Base-by-base conservation (phyloP, 2,797 vertebrate genomes). In the Crax fasciolata region DNA sequence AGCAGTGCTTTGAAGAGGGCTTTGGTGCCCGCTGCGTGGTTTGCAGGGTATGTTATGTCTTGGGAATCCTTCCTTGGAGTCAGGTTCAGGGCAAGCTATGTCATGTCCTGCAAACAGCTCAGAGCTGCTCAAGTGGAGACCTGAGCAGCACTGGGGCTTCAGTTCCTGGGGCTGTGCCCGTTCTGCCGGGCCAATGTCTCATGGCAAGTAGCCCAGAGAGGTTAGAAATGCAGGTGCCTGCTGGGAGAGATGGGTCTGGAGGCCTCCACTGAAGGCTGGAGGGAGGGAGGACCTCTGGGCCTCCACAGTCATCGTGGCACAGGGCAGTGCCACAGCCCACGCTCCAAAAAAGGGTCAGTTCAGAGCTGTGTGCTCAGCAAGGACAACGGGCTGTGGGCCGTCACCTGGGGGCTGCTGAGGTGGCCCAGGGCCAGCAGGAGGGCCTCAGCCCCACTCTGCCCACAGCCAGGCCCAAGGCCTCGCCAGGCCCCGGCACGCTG, bases 301-400 rank as follows among this genome's bases (percentile, higher is more conserved):
- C 65, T 21, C 77, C 0, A 0, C 23, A 35, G 54, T 2, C 14
- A 1, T 2, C 23, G 2, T 1, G 8, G 32, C 48, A 39, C 0
- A 0, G 62, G 35, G 20, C 28, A 55, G 61, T 52, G 68, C 59
- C 44, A 18, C 30, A 67, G n/a, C 57, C 76, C 23, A 0, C 6
- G 1, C 41, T 61, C 20, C 28, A 12, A 5, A 66, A 2, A 24
- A 16, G 10, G 49, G 23, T 48, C 59, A 35, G 16, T 20, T 25
- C 52, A 3, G 17, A 55, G 51, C 41, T 16, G 2, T 3, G 21
- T 1, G 5, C 15, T 58, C 13, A 16, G 87, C 1, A 8, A 54
- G 12, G 8, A 10, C 38, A n/a, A 25, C 9, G 18, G 27, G 20
- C 46, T 21, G 54, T 6, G 32, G 38, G 73, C 8, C 14, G 27